These are phyloP conservation scores for Sebastolobus altivelis DNA, from an alignment of 2,797 vertebrate species.

Conservation along the genomic window DNA sequence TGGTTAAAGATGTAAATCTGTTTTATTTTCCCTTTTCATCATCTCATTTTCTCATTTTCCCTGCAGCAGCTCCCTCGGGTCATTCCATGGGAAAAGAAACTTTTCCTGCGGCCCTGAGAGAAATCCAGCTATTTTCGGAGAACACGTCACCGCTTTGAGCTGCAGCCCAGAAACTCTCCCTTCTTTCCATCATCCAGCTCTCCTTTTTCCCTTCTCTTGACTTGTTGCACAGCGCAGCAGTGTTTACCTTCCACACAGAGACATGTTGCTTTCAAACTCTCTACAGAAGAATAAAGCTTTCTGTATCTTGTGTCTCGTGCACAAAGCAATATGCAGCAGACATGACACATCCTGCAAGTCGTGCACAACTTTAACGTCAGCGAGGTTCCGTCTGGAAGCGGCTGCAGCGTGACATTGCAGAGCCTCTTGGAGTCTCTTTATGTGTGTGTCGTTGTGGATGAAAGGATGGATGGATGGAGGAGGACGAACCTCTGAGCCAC, in stretches of 20 bases:
- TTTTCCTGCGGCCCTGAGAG: constrained; percentile 77
- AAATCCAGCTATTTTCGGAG: constrained; percentile 83
- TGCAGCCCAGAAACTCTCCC: constrained; percentile 73
- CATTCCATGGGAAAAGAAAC: constrained; percentile 86
- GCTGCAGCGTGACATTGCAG: constrained; percentile 59
- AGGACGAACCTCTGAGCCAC: constrained; percentile 34
- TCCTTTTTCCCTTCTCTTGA: neutral
- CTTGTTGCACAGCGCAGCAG: constrained; percentile 57
- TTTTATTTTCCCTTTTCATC: neutral
- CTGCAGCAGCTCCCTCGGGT: constrained; percentile 38
- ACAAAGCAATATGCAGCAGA: neutral
- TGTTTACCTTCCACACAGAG: constrained; percentile 24
- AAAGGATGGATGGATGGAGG: neutral
- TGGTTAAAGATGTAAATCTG: neutral
- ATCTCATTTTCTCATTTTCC: neutral
- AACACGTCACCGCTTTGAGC: constrained; percentile 81
- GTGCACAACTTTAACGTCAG: constrained; percentile 61
- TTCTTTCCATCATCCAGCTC: constrained; percentile 41
- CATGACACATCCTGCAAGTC: neutral
- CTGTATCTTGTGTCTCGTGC: neutral
- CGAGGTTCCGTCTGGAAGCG: neutral
- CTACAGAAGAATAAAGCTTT: neutral
- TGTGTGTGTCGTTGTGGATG: neutral
- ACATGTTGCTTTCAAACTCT: neutral
- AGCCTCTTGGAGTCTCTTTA: neutral